Percentiles rank a stretch among this genome's conserved stretches.
These are phyloP conservation scores for Oligia fasciuncula DNA, from an alignment of 2,888 invertebrate species.

Conservation along the genomic window DNA sequence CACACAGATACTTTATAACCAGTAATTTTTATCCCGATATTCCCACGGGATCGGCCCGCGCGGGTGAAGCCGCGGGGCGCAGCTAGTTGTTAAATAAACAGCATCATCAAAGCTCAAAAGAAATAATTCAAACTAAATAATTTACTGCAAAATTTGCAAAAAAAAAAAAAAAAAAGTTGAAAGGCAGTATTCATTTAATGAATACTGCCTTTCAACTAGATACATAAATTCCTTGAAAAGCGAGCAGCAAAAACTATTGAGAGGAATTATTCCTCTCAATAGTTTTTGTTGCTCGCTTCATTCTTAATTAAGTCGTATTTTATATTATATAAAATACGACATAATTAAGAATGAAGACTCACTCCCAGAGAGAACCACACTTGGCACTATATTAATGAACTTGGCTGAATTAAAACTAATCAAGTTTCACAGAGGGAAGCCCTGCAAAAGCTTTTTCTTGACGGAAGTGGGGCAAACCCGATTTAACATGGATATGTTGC, in stretches of 20 bases:
- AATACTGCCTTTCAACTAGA: not conserved
- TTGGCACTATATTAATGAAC: slow-evolving; percentile 51
- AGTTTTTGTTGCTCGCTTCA: too few relatives aligned
- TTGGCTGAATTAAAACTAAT: slow-evolving; percentile 56
- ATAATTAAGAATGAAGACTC: slow-evolving; percentile 35
- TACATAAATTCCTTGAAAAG: not conserved
- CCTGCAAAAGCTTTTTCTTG: slow-evolving; percentile 63
- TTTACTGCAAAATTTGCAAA: not conserved
- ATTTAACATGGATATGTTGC: slow-evolving; percentile 72
- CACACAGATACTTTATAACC: too few relatives aligned
- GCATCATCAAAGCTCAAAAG: not conserved
- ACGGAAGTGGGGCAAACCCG: slow-evolving; percentile 72
- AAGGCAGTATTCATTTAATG: too few relatives aligned
- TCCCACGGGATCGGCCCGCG: too few relatives aligned
- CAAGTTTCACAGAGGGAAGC: slow-evolving; percentile 67
- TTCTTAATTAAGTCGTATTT: too few relatives aligned
- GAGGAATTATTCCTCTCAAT: not conserved
- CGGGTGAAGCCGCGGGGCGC: too few relatives aligned
- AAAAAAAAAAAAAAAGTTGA: too few relatives aligned
- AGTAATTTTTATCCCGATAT: too few relatives aligned
- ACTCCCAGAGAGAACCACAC: slow-evolving; percentile 16
- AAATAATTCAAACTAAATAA: not conserved
- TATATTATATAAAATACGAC: slow-evolving; percentile 10
- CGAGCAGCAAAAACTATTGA: slow-evolving; percentile 21
- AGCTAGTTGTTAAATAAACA: too few relatives aligned